These are phyloP conservation scores for Scaptomyza parva DNA, from an alignment of 2,888 invertebrate species.

Conservation along the genomic window DNA sequence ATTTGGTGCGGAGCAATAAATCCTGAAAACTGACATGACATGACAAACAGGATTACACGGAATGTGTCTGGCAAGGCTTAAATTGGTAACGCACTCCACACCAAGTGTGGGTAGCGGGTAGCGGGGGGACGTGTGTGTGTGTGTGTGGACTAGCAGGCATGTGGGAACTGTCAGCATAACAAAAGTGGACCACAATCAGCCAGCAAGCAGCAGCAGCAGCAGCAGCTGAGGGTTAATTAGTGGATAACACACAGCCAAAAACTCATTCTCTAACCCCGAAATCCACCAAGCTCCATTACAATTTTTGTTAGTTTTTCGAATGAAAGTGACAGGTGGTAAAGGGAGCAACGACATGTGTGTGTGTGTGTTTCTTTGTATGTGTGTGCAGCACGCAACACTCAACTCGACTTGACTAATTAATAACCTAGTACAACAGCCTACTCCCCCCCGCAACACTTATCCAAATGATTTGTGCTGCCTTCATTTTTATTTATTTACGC, in stretches of 20 bases:
- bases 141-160: slow-evolving; percentile 2
- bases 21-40: slow-evolving; percentile 84
- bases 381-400: slow-evolving; percentile 49
- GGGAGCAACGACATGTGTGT: no score
- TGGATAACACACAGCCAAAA: slow-evolving; percentile 61
- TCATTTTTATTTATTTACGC: slow-evolving; percentile 45
- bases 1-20: slow-evolving; percentile 77
- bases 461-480: slow-evolving; percentile 50
- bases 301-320: slow-evolving; percentile 53
- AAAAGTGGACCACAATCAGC: slow-evolving; percentile 49
- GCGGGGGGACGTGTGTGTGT: neutral
- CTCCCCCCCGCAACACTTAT: neutral
- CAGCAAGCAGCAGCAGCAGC: slow-evolving; percentile 9
- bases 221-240: slow-evolving; percentile 77
- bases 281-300: slow-evolving; percentile 69
- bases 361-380: slow-evolving; percentile 49
- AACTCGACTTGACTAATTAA: slow-evolving; percentile 41
- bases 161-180: slow-evolving; percentile 55
- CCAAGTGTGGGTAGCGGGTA: slow-evolving; percentile 17
- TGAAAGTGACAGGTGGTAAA: slow-evolving; percentile 62
- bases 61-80: slow-evolving; percentile 74
- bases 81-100: slow-evolving; percentile 73
- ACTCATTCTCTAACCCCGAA: slow-evolving; percentile 19
- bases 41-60: slow-evolving; percentile 83
- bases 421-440: slow-evolving; percentile 23